Evolutionary conservation across 2,113 vertebrate species (phyloP).

Genomic region (Myotis yumanensis): DNA sequence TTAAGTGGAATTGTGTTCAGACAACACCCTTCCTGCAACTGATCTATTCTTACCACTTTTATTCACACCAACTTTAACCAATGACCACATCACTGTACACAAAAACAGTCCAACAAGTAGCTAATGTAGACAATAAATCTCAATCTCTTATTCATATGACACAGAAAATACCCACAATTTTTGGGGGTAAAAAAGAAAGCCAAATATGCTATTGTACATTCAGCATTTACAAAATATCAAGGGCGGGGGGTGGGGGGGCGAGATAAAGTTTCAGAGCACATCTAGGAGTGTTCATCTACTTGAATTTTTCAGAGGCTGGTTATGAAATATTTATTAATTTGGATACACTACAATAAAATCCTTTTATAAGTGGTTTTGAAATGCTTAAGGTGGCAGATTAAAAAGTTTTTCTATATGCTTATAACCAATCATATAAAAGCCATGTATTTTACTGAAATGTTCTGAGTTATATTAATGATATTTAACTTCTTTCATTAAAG

Average conservation of each 20-base stretch:
- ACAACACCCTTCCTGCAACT: neutral
- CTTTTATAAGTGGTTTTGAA: conserved; percentile 8
- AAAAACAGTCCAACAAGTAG: conserved; percentile 10
- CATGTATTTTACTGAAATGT: conserved; percentile 20
- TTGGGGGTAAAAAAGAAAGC: conserved; percentile 7
- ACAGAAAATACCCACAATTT: conserved; percentile 50
- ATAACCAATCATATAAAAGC: neutral
- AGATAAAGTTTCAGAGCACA: neutral
- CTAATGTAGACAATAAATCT: conserved; percentile 11
- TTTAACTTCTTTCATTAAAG: conserved; percentile 22
- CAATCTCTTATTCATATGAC: neutral
- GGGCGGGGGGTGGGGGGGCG: neutral
- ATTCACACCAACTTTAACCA: neutral
- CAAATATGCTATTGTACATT: neutral
- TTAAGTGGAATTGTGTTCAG: conserved; percentile 9
- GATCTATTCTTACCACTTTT: neutral
- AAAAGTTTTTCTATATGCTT: conserved; percentile 22
- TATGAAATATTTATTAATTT: conserved; percentile 42
- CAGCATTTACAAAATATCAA: conserved; percentile 23
- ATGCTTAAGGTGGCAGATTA: neutral
- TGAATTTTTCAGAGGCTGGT: conserved; percentile 26
- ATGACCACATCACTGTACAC: neutral
- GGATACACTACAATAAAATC: neutral
- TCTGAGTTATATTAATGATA: conserved; percentile 21
- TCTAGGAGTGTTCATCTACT: neutral